Evolutionary conservation across 2,888 invertebrate genomes (phyloP), one percentile per base, ranked within the genome.

Genomic region (Operophtera brumata): DNA sequence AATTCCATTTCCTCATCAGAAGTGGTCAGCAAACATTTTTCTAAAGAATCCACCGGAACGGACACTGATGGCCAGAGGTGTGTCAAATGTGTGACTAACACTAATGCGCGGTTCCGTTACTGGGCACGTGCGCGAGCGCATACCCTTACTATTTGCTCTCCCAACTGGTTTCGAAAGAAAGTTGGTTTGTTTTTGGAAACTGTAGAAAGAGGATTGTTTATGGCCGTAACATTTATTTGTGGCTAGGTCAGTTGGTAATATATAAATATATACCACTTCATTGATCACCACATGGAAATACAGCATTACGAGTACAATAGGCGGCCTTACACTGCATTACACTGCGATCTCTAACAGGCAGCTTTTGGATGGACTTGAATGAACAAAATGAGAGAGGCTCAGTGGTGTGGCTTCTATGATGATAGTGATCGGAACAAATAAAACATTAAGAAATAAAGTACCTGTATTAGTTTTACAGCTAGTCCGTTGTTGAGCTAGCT

Each of bases 1-100:
- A 36, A 36, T 13, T 36, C 26, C 43, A 50, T 58, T 44, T 37
- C 49, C 54, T 49, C 51, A 41, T 48, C 32, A 51, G 47, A 48
- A 45, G 25, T 12, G 32, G 39, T 48, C 54, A 54, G 54, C 36
- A 54, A 57, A 56, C 43, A 55, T 47, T 63, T 79, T 78, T 82
- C 78, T 75, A 74, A 82, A 80, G 82, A 84, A 85, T 79, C 76
- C 76, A 71, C 70, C 75, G 82, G 78, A 82, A 82, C 82, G 64
- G 69, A 75, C 62, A 47, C 64, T 66, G 70, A 72, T 70, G 69
- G 59, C 57, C 64, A 61, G 71, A 69, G 67, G 72, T 71, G 79
- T 64, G 66, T 71, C 71, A 64, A 62, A 71, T 76, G 78, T 79
- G 76, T 78, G 80, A 76, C 81, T 75, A 77, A 79, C 73, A 65